Base-by-base conservation (phyloP, 1,140 invertebrate genomes). In the Idris sp. region DNA sequence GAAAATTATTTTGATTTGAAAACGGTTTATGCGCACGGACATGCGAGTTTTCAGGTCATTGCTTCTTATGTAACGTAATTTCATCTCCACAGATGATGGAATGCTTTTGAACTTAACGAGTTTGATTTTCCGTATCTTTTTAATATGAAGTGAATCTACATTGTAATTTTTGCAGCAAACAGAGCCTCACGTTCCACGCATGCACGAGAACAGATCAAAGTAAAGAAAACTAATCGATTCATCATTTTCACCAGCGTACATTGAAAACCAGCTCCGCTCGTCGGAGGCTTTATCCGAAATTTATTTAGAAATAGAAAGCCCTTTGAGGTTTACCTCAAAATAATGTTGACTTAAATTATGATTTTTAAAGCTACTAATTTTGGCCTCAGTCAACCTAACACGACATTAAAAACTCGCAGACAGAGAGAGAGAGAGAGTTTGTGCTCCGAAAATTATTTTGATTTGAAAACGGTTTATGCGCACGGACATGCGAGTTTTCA, bases 1-100 rank as follows among this genome's bases (percentile, higher is more conserved):
- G 36, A 40, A 40, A 19, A 40, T 40, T 40, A 36, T 31, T 59
- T 46, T 46, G 2, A 36, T 36, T 36, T 14, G 4, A 36, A 14
- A 7, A 36, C 33, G 33, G 33, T 36, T 22, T 22, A 6, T 36
- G 13, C 5, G 31, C 33, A 9, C 14, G 33, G 13, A 15, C 33
- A n/a, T n/a, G 2, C 15, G 33, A 14, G 16, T 38, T 38, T 38
- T 38, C 36, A 19, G 36, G 16, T 38, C 36, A 38, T 38, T 16
- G 36, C 15, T 38, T 38, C 36, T 38, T 38, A 38, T 38, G 36
- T 38, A 38, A 38, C 3, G 16, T 38, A 38, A 38, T 38, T 7
- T 38, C 15, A 0, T 2, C n/a, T n/a, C n/a, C n/a, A n/a, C 19
- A 13, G 16, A 38, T 16, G 16, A 2, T 19, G 36, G 15, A 38